These are phyloP conservation scores for Chaetoderma sp. DNA, from an alignment of 2,888 invertebrate genomes.

Conservation along the genomic window DNA sequence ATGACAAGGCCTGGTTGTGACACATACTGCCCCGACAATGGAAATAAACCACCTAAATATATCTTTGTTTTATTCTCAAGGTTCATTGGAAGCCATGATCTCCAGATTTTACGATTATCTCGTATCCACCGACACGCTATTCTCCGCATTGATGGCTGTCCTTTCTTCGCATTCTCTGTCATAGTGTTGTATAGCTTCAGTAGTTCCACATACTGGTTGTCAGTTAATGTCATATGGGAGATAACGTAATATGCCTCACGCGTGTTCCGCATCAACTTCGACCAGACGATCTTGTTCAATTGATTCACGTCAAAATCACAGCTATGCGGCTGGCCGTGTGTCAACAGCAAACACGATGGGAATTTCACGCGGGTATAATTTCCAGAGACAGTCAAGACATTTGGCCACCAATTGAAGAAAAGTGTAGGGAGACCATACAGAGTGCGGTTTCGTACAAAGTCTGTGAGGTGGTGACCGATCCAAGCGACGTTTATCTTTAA, in stretches of 20 bases:
- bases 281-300: slow-evolving; percentile 78
- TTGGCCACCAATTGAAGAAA: slow-evolving; percentile 79
- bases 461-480: slow-evolving; percentile 75
- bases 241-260: slow-evolving; percentile 67
- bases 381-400: slow-evolving; percentile 68
- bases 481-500: slow-evolving; percentile 79
- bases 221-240: slow-evolving; percentile 70
- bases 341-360: slow-evolving; percentile 73
- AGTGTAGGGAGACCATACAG: slow-evolving; percentile 71
- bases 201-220: slow-evolving; percentile 73
- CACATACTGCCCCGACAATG: slow-evolving; percentile 75
- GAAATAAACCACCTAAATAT: slow-evolving; percentile 80
- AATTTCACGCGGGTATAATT: slow-evolving; percentile 75
- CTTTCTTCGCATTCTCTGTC: slow-evolving; percentile 43
- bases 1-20: slow-evolving; percentile 75
- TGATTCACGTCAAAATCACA: slow-evolving; percentile 80
- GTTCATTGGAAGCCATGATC: slow-evolving; percentile 68
- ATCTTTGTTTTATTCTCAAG: slow-evolving; percentile 69
- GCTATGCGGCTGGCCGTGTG: slow-evolving; percentile 52
- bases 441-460: slow-evolving; percentile 59
- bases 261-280: slow-evolving; percentile 73
- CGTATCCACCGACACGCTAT: slow-evolving; percentile 80
- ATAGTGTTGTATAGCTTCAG: slow-evolving; percentile 58
- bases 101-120: slow-evolving; percentile 71
- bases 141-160: slow-evolving; percentile 52